These are phyloP conservation scores for Omphaloscelis lunosa DNA, from an alignment of 2,888 invertebrate genomes.

Conservation along the genomic window DNA sequence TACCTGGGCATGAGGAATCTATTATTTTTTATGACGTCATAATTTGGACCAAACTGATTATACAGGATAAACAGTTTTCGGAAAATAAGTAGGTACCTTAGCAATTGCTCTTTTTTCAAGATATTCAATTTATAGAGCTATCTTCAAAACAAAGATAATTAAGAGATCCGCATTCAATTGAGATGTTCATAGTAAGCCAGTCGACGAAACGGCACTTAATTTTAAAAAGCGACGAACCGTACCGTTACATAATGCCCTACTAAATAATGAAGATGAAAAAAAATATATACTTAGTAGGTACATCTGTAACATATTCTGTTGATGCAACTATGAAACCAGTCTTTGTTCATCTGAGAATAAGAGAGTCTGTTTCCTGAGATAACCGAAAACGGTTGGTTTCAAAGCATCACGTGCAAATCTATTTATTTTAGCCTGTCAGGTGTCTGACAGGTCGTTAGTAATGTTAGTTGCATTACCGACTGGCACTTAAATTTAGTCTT, in stretches of 20 bases:
- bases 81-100: not conserved
- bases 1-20: too few species aligned
- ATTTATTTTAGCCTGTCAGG: not conserved
- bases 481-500: not conserved
- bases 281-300: not conserved
- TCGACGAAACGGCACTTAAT: conserved; percentile 38
- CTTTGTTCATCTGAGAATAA: not conserved
- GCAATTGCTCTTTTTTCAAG: not conserved
- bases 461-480: not conserved
- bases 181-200: not conserved
- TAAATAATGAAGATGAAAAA: conserved; percentile 13
- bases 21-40: too few species aligned
- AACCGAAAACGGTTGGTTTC: not conserved
- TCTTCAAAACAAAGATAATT: not conserved
- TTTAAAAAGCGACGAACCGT: conserved; percentile 38
- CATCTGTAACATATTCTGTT: not conserved
- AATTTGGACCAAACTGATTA: too few species aligned
- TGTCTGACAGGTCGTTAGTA: not conserved
- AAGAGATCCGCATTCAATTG: conserved; percentile 13
- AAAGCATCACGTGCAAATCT: not conserved
- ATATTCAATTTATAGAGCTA: not conserved
- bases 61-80: not conserved
- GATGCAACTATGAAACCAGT: not conserved
- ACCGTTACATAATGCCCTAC: conserved; percentile 34
- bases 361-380: not conserved